A percentile compares a stretch with the other conserved stretches of the same genome.
Evolutionary conservation across 2,797 vertebrate species (phyloP).

Genomic region (Lepus oiostolus): DNA sequence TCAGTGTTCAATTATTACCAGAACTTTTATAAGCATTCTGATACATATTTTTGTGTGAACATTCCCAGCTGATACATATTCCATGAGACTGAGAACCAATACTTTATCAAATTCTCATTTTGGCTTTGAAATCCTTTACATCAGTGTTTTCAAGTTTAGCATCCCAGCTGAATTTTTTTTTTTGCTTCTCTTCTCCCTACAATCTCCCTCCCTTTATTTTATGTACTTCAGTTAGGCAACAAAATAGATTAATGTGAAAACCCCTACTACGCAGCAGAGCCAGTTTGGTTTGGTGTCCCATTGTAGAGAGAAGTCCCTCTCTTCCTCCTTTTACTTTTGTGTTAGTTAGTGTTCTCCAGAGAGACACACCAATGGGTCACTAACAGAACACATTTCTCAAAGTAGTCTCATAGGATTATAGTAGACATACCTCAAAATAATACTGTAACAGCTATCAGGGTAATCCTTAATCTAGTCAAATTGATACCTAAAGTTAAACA

Average conservation of each 20-base stretch:
- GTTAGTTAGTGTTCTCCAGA: not conserved
- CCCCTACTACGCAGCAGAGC: not conserved
- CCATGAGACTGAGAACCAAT: not conserved
- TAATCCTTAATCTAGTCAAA: not conserved
- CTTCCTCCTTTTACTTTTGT: not conserved
- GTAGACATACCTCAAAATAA: not conserved
- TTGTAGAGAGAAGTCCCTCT: not conserved
- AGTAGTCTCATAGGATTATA: not conserved
- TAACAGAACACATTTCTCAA: too few relatives aligned
- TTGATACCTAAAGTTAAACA: not conserved
- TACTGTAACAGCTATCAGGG: not conserved
- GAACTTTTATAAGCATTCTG: not conserved
- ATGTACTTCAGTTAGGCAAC: not conserved
- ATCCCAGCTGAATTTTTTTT: not conserved
- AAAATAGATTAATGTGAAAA: not conserved
- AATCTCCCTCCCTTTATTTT: not conserved
- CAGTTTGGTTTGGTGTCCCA: not conserved
- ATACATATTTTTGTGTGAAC: not conserved
- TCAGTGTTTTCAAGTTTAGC: not conserved
- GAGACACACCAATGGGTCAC: not conserved
- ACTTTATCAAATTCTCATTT: not conserved
- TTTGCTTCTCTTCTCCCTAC: not conserved
- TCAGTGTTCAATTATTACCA: not conserved
- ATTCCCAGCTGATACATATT: not conserved
- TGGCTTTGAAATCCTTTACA: not conserved